Base-by-base conservation (phyloP, 2,888 invertebrate species). In the Cryptophagus acutangulus region DNA sequence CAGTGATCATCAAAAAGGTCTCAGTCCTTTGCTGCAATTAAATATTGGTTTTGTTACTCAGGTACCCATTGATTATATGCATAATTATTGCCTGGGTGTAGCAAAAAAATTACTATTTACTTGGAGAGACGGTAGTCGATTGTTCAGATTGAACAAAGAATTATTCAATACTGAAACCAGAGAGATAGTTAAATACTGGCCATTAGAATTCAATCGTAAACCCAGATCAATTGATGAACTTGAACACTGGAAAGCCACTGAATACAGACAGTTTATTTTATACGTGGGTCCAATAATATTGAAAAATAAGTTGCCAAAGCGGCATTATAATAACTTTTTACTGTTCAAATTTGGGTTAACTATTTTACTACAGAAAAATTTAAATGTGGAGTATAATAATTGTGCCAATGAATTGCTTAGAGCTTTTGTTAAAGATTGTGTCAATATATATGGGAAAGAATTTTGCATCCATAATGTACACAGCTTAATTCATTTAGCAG, bases 191-290 rank as follows among this genome's bases (percentile, higher is more conserved):
- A n/a, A 33, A 33, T 14, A 36, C 29, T 40, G 43, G 40, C 43
- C 43, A 31, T 10, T 10, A 17, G 37, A 44, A 17, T 44, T 44
- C 14, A 38, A 37, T 37, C 36, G 43, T 29, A 44, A 40, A 44
- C 40, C 40, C 14, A 44, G 44, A 38, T 28, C 29, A 17, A 34
- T 40, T 14, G 25, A 29, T 20, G 37, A 41, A 17, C 26, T 44
- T 12, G 38, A 38, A 17, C 37, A 38, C 30, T 44, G 44, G 44
- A 44, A 44, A 40, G 36, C 43, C 29, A 37, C 43, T 17, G 43
- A 44, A 28, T 36, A 37, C 8, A 35, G 44, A 29, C 34, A 44
- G 10, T 44, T 44, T 44, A 29, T 44, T 9, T 17, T 40, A 28
- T 41, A 44, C 38, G 33, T 35, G 17, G 40, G 44, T n/a, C 40